Conservation (phyloP, 2,797 vertebrate genomes). For the Cygnus olor region DNA sequence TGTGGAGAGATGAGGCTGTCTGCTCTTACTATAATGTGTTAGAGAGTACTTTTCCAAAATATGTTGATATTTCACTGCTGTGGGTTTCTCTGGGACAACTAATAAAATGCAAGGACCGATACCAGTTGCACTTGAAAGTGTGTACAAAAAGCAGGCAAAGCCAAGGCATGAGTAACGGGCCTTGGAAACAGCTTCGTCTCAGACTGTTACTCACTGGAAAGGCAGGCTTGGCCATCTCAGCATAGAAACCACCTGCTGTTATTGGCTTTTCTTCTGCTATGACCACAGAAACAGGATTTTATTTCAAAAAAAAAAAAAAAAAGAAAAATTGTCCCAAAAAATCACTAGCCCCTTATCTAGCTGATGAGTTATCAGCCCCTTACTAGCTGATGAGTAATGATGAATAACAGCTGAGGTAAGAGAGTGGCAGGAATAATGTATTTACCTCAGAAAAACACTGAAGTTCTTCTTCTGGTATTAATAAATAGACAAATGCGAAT, state of each 20-base stretch:
- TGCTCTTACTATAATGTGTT: not conserved
- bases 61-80: not conserved
- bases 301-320: not conserved
- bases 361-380: too few relatives aligned
- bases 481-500: not conserved
- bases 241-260: not conserved
- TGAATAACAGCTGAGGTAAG: not conserved
- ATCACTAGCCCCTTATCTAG: not conserved
- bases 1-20: not conserved
- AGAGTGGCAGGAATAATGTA: not conserved
- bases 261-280: not conserved
- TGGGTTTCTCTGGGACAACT: not conserved
- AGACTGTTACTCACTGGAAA: not conserved
- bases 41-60: not conserved
- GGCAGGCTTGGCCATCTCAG: not conserved
- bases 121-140: not conserved
- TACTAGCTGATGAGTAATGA: not conserved
- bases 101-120: not conserved
- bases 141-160: not conserved
- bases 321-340: not conserved
- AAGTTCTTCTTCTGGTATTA: not conserved
- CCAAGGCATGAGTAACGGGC: not conserved
- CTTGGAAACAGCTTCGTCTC: not conserved
- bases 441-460: not conserved
- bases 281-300: not conserved